Percentiles rank a stretch among this genome's conserved stretches.
phyloP scores from a whole-genome alignment of 2,888 invertebrate species.

The Colostygia pectinataria region DNA sequence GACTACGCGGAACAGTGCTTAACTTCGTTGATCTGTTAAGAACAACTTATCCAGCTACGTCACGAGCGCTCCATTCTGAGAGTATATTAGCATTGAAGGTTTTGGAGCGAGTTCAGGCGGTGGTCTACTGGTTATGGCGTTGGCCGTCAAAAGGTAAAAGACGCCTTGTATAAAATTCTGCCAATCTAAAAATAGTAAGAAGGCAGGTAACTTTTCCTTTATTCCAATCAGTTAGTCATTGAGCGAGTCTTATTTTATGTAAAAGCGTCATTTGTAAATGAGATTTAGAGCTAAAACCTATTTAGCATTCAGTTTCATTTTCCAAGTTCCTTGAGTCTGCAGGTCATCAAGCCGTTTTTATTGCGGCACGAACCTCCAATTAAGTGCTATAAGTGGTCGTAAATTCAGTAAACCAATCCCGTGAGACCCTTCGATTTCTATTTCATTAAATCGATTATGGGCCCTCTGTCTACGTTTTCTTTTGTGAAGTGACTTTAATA shows the following conservation, averaged over 20 bases:
- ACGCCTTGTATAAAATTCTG: no score
- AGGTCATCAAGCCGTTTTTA: constrained; percentile 73
- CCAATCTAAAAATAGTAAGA: no score
- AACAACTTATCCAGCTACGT: no score
- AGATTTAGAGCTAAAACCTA: constrained; percentile 39
- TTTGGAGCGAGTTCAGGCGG: no score
- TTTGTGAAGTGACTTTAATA: constrained; percentile 69
- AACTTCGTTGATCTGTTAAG: no score
- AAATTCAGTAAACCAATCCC: constrained; percentile 73
- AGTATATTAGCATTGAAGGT: no score
- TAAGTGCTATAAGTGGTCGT: constrained; percentile 72
- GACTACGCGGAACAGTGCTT: no score
- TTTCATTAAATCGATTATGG: constrained; percentile 77
- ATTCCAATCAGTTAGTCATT: constrained; percentile 37
- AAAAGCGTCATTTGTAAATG: constrained; percentile 51
- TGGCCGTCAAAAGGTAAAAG: no score
- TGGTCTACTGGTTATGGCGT: no score
- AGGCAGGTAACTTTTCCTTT: no score
- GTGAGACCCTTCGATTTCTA: constrained; percentile 68
- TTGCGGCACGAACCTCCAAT: constrained; percentile 74
- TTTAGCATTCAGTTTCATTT: constrained; percentile 55
- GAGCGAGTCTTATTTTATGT: constrained; percentile 32
- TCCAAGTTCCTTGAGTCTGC: constrained; percentile 64
- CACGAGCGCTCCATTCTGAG: no score
- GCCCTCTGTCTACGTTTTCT: constrained; percentile 62